phyloP scores from a whole-genome alignment of 2,113 vertebrate species.

The Manacus vitellinus region DNA sequence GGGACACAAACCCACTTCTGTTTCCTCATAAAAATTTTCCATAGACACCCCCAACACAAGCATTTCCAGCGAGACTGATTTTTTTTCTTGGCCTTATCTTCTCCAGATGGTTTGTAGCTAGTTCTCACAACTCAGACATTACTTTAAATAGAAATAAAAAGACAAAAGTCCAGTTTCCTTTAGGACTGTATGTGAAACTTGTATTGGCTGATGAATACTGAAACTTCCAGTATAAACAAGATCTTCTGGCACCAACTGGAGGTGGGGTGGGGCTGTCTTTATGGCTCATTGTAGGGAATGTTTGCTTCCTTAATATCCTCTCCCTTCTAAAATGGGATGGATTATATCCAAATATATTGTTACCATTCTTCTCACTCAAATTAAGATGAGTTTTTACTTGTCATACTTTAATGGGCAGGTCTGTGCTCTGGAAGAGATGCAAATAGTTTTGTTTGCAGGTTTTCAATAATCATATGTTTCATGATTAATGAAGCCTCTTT shows the following conservation, averaged over 20 bases:
- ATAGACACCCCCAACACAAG: slow-evolving; percentile 61
- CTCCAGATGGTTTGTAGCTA: slow-evolving; percentile 64
- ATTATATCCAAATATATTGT: slow-evolving; percentile 26
- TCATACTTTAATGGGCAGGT: slow-evolving; percentile 41
- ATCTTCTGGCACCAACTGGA: neutral
- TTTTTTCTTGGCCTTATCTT: slow-evolving; percentile 62
- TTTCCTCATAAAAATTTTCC: slow-evolving; percentile 67
- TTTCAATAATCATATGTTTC: slow-evolving; percentile 64
- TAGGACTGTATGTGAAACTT: slow-evolving; percentile 5
- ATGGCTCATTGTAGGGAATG: neutral
- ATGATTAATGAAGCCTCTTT: slow-evolving; percentile 53
- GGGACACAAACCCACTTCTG: slow-evolving; percentile 71
- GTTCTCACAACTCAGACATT: slow-evolving; percentile 56
- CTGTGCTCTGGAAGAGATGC: slow-evolving; percentile 15
- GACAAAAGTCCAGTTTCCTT: slow-evolving; percentile 56
- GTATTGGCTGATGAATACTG: neutral
- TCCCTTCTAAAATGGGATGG: neutral
- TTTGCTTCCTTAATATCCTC: neutral
- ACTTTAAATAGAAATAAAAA: slow-evolving; percentile 57
- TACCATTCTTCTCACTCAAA: slow-evolving; percentile 23
- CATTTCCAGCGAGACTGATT: slow-evolving; percentile 56
- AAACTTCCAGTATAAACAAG: slow-evolving; percentile 9
- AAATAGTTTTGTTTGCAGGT: slow-evolving; percentile 53
- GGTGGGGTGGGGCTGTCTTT: neutral
- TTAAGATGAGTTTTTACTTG: slow-evolving; percentile 18